Conservation (phyloP, 2,888 invertebrate genomes). For the Chouioia cunea region DNA sequence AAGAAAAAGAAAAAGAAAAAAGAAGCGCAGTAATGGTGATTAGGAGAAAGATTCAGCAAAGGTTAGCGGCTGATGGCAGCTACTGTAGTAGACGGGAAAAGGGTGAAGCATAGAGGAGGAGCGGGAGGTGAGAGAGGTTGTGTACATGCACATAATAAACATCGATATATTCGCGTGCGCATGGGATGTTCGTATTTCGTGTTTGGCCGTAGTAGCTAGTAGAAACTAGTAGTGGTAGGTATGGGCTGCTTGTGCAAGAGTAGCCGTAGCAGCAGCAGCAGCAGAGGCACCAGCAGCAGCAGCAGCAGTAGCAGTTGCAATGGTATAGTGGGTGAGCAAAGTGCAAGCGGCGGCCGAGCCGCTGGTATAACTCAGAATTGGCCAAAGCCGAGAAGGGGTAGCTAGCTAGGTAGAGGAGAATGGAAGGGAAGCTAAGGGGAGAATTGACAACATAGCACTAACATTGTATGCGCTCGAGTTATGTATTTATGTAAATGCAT, state of each 20-base stretch:
- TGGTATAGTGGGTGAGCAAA: background rate
- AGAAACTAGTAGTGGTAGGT: no score
- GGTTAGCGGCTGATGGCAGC: no score
- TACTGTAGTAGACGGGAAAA: background rate
- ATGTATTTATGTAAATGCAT: slow-evolving; percentile 69
- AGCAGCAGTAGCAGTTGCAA: no score
- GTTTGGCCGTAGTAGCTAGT: slow-evolving; percentile 40
- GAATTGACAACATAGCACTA: slow-evolving; percentile 68
- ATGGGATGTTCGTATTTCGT: slow-evolving; percentile 38
- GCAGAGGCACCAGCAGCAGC: no score
- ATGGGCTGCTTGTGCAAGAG: no score
- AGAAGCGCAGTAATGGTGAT: no score
- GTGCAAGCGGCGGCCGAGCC: no score
- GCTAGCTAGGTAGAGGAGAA: background rate
- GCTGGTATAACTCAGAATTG: slow-evolving; percentile 68
- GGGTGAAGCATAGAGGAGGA: background rate
- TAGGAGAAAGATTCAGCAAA: no score
- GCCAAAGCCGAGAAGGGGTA: slow-evolving; percentile 45
- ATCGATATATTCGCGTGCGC: slow-evolving; percentile 42
- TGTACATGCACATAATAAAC: slow-evolving; percentile 43
- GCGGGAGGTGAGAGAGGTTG: slow-evolving; percentile 1
- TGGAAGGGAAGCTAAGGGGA: slow-evolving; percentile 56
- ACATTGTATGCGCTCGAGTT: slow-evolving; percentile 68
- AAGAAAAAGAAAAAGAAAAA: no score
- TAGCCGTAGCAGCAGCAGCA: no score